Conservation (phyloP, 2,113 vertebrate genomes). For the Rostratula benghalensis region DNA sequence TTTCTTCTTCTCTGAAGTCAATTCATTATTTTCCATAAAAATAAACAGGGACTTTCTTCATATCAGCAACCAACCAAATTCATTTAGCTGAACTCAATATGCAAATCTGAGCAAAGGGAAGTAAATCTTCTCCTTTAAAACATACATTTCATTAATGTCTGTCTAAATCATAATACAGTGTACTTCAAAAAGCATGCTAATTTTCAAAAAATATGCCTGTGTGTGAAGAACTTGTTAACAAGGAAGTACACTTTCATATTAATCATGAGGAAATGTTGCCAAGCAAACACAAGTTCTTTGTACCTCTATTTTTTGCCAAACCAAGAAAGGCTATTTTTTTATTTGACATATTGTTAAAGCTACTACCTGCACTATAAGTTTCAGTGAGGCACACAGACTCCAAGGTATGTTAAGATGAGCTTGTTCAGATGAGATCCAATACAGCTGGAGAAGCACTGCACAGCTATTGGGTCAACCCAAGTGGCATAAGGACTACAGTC, state of each 20-base stretch:
- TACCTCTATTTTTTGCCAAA: not conserved
- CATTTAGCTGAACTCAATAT: not conserved
- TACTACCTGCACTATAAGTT: not conserved
- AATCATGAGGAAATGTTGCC: not conserved
- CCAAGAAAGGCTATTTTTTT: not conserved
- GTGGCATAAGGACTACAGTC: not conserved
- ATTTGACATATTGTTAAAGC: not conserved
- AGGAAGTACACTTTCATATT: not conserved
- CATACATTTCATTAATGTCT: not conserved
- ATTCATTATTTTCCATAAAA: not conserved
- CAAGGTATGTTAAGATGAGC: not conserved
- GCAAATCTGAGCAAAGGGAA: not conserved
- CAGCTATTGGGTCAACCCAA: not conserved
- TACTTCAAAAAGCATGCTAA: not conserved
- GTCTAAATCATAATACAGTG: not conserved
- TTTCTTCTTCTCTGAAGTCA: not conserved
- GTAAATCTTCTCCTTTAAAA: not conserved
- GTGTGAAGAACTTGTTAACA: not conserved
- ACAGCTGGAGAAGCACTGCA: not conserved
- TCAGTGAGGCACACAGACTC: not conserved
- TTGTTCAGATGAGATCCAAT: not conserved
- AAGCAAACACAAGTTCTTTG: not conserved
- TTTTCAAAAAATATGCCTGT: not conserved
- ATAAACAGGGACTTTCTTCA: not conserved
- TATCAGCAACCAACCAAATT: not conserved